phyloP scores from a whole-genome alignment of 2,797 vertebrate species.

The Astyanax mexicanus region DNA sequence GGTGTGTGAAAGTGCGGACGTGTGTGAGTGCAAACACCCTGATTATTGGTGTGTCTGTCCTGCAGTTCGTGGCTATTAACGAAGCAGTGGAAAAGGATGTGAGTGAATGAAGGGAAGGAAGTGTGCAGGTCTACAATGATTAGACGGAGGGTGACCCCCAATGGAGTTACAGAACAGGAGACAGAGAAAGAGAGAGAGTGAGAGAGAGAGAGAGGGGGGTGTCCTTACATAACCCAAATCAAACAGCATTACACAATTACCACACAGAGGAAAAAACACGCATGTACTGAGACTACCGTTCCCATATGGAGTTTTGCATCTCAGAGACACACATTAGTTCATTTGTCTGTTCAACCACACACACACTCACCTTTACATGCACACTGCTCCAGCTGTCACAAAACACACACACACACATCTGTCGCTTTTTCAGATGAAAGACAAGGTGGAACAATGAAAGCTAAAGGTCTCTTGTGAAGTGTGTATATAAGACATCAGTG shows the following conservation, averaged over 20 bases:
- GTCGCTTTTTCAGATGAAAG: constrained; percentile 4
- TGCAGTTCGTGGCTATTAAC: background rate
- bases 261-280: background rate
- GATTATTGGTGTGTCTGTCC: background rate
- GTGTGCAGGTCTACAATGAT: constrained; percentile 16
- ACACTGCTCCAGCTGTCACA: background rate
- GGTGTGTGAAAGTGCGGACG: background rate
- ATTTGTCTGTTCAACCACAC: background rate
- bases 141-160: background rate
- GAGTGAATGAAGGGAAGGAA: constrained; percentile 45
- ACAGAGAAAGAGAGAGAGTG: background rate
- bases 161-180: background rate
- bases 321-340: background rate
- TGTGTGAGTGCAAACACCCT: background rate
- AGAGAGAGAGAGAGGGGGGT: constrained; percentile 11
- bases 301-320: background rate
- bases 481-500: background rate
- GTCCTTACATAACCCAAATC: background rate
- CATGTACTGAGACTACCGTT: background rate
- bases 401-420: background rate
- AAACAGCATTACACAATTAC: background rate
- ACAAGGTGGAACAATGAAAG: constrained; percentile 21
- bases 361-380: background rate
- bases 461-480: constrained; percentile 7
- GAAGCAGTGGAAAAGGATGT: constrained; percentile 12